Evolutionary conservation across 2,113 vertebrate genomes (phyloP).

Genomic region (Salminus brasiliensis): DNA sequence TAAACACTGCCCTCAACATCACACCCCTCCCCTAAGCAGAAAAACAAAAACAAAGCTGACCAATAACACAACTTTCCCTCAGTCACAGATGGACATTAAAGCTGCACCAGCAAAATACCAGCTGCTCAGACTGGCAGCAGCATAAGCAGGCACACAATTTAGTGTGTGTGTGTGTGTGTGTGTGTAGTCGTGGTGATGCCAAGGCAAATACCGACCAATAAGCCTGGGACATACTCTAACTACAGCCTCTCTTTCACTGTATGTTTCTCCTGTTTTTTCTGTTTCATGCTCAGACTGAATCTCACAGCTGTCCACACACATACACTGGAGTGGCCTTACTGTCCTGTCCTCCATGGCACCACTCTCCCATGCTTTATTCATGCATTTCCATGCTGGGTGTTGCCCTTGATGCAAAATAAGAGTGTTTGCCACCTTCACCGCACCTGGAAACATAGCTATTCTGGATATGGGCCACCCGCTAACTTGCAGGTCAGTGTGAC

Average conservation of each 20-base stretch:
- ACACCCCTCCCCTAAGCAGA: conserved; percentile 28
- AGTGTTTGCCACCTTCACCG: no score
- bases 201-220: conserved; percentile 29
- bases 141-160: conserved; percentile 12
- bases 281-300: neutral
- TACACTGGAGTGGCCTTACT: neutral
- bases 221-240: conserved; percentile 12
- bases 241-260: conserved; percentile 16
- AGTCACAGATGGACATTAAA: conserved; percentile 51
- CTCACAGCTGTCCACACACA: conserved; percentile 1
- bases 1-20: conserved; percentile 1
- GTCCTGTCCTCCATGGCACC: neutral
- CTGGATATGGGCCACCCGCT: no score
- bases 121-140: conserved; percentile 41
- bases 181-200: conserved; percentile 23
- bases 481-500: no score
- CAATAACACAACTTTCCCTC: conserved; percentile 29
- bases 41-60: conserved; percentile 27
- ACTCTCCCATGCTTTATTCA: neutral
- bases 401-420: neutral
- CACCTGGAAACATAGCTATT: no score
- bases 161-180: conserved; percentile 19
- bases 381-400: neutral
- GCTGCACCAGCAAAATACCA: conserved; percentile 51
- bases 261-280: no score